Conservation (phyloP, 1,140 invertebrate genomes). For the Trichonephila clavata region DNA sequence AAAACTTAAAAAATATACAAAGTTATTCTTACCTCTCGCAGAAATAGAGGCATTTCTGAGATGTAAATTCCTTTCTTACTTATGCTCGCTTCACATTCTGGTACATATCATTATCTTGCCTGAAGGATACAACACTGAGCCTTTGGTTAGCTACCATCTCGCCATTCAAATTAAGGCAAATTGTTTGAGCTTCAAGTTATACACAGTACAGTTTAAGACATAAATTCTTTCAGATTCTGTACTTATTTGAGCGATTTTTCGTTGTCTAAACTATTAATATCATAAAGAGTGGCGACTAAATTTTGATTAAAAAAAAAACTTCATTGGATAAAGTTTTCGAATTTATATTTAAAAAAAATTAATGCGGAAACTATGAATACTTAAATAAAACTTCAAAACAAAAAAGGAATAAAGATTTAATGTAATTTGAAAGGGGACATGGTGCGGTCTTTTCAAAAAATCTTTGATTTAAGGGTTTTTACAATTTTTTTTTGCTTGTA, state of each 20-base stretch:
- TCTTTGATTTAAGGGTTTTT: too few relatives aligned
- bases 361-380: too few relatives aligned
- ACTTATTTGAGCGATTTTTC: background rate
- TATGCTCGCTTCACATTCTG: background rate
- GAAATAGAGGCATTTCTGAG: background rate
- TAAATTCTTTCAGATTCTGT: background rate
- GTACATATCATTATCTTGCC: background rate
- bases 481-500: too few relatives aligned
- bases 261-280: background rate
- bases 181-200: slow-evolving; percentile 33
- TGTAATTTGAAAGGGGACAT: too few relatives aligned
- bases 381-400: too few relatives aligned
- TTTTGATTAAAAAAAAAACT: background rate
- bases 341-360: too few relatives aligned
- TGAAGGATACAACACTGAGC: background rate
- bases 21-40: background rate
- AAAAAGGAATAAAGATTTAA: too few relatives aligned
- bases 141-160: slow-evolving; percentile 27
- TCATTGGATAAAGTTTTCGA: too few relatives aligned
- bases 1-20: background rate
- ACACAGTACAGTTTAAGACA: background rate
- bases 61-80: background rate
- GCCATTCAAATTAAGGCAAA: slow-evolving; percentile 17
- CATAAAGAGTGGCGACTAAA: background rate
- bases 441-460: too few relatives aligned